Evolutionary conservation across 2,888 invertebrate genomes (phyloP), one percentile per base, ranked within the genome.

Genomic region (Mystacides longicornis): DNA sequence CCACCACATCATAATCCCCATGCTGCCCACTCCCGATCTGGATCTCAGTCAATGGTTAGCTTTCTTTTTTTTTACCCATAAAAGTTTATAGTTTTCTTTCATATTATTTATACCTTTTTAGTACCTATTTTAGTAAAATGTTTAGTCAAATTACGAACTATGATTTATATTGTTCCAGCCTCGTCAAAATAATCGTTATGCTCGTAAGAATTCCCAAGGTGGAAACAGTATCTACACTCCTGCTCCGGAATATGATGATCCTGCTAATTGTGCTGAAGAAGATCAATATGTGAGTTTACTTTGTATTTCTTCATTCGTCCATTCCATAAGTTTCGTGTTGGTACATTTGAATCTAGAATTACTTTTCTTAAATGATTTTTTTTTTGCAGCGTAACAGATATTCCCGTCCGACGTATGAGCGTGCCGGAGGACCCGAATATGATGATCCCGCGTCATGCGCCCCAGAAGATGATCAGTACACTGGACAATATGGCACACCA

Each of bases 401-500:
- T 68, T 87, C 87, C 42, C 85, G 87, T 49, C 83, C 83, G 62
- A 76, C 83, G 70, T 82, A 82, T 68, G 75, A 62, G 45, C 57
- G 60, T 31, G 71, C 71, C 3, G 81, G 81, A 62, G 85, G 88
- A 60, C 92, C 93, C 56, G 93, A 93, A 77, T 93, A 93, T 71
- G 93, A 93, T 70, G 93, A 93, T 71, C 93, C 93, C 33, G 93
- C 93, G 5, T 92, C 93, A 71, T 92, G 91, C 72, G 89, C 89
- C 18, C 89, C 90, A 49, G 93, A 93, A 69, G 92, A 92, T 71
- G 92, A 93, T 69, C 92, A 91, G 65, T 93, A 93, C 72, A 89
- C 92, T 65, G 90, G 90, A 65, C 90, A 91, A 64, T 92, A 92
- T 71, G 91, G 90, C 58, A 90, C 91, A 49, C 91, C 92, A 58